Evolutionary conservation across 2,113 vertebrate genomes (phyloP).

Genomic region (Silurus meridionalis): DNA sequence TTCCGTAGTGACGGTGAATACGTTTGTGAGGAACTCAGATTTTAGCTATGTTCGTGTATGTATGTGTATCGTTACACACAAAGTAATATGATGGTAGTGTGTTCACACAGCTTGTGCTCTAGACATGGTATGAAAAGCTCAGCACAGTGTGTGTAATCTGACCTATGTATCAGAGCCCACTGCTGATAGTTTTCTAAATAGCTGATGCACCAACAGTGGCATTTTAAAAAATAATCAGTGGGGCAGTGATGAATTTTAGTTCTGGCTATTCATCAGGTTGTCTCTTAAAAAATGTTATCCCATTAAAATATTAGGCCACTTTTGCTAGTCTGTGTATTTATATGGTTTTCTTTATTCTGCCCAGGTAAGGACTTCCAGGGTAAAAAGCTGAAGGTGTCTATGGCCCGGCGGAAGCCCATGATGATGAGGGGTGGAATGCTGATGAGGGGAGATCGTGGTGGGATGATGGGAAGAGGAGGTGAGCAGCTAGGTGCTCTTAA

Average conservation of each 20-base stretch:
- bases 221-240: no score
- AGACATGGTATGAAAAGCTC: neutral
- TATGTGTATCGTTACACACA: no score
- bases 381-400: constrained; percentile 81
- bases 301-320: no score
- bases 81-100: neutral
- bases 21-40: no score
- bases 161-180: neutral
- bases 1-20: no score
- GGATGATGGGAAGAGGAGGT: constrained; percentile 83
- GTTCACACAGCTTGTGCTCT: neutral
- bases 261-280: no score
- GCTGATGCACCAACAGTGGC: neutral
- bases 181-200: neutral
- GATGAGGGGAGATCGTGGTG: constrained; percentile 79
- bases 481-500: neutral
- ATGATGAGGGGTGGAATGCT: constrained; percentile 79
- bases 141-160: neutral
- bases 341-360: neutral
- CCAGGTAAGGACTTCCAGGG: constrained; percentile 85
- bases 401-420: constrained; percentile 80
- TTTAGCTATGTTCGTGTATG: no score
- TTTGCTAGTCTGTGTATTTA: no score
- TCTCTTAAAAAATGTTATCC: no score
- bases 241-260: no score